These are phyloP conservation scores for Riparia riparia DNA, from an alignment of 2,113 vertebrate species.

Conservation along the genomic window DNA sequence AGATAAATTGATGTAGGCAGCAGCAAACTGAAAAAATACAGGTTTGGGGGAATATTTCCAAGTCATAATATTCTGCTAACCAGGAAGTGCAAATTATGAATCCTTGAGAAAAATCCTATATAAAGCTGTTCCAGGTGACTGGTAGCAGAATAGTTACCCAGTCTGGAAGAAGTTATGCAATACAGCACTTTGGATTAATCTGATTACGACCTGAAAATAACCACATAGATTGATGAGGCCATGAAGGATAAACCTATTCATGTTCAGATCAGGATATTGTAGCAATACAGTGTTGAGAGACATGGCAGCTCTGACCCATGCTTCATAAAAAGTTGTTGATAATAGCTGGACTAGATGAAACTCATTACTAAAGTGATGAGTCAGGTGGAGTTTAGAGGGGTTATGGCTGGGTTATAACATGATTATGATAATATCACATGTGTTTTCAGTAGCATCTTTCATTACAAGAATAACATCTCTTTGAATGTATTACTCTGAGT, in stretches of 20 bases:
- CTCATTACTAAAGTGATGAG: slow-evolving; percentile 48
- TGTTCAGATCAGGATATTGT: slow-evolving; percentile 8
- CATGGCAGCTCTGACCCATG: neutral
- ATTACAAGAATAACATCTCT: slow-evolving; percentile 13
- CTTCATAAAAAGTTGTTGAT: slow-evolving; percentile 27
- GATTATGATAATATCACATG: neutral
- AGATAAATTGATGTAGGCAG: slow-evolving; percentile 43
- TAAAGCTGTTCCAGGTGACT: neutral
- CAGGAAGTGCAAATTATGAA: neutral
- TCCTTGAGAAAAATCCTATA: neutral
- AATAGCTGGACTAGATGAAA: neutral
- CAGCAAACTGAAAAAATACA: slow-evolving; percentile 48
- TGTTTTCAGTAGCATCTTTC: slow-evolving; percentile 30
- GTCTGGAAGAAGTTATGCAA: neutral
- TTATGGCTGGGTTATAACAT: slow-evolving; percentile 35
- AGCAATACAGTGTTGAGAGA: slow-evolving; percentile 27
- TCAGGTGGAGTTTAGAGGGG: neutral
- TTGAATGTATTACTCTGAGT: neutral
- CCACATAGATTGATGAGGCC: neutral
- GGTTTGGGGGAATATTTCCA: neutral
- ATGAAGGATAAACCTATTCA: neutral
- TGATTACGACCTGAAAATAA: neutral
- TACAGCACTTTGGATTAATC: neutral
- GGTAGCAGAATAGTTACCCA: neutral
- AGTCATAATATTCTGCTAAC: neutral